Conservation (phyloP, 2,888 invertebrate species). For the Pogonocherus hispidulus region DNA sequence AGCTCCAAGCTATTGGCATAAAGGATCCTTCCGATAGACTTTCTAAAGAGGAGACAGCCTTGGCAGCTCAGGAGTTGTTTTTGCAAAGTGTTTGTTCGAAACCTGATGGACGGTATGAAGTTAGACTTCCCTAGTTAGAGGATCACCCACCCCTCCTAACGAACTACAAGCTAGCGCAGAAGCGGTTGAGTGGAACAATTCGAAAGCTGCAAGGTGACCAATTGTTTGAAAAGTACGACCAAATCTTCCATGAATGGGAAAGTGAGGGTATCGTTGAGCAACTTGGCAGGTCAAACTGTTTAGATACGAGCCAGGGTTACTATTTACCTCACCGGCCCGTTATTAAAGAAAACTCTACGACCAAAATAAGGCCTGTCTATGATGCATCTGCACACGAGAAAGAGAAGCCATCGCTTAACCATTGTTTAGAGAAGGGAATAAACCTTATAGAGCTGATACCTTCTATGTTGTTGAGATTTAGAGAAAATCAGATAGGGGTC, state of each 20-base stretch:
- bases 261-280: not conserved
- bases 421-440: not conserved
- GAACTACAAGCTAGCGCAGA: conserved; percentile 50
- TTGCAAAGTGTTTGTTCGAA: conserved; percentile 52
- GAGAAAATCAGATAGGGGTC: conserved; percentile 41
- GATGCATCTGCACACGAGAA: not conserved
- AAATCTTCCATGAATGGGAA: not conserved
- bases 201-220: not conserved
- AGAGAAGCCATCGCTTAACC: not conserved
- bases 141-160: conserved; percentile 55
- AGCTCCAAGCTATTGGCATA: conserved; percentile 58
- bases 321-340: not conserved
- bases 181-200: not conserved
- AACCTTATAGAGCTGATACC: conserved; percentile 32
- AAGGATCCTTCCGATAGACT: conserved; percentile 53
- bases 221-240: not conserved
- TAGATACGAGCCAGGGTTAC: not conserved
- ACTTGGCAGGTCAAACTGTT: not conserved
- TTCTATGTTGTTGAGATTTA: conserved; percentile 36
- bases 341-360: not conserved
- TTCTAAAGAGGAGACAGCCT: conserved; percentile 44
- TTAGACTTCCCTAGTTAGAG: conserved; percentile 58
- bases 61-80: conserved; percentile 52
- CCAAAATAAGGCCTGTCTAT: not conserved
- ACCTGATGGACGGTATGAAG: conserved; percentile 56